Evolutionary conservation across 2,888 invertebrate genomes (phyloP).

Genomic region (Chouioia cunea): DNA sequence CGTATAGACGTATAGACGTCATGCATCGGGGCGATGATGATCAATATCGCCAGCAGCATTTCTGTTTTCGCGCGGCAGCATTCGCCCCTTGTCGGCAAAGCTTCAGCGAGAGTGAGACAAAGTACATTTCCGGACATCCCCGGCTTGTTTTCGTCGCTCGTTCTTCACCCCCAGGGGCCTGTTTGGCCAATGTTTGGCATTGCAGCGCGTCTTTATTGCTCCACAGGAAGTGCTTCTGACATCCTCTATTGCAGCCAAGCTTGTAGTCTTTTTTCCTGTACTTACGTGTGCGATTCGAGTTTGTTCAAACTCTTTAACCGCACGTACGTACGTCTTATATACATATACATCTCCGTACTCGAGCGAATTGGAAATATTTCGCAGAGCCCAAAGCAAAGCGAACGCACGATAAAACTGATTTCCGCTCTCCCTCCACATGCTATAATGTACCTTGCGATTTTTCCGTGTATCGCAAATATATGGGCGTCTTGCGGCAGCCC

Average conservation of each 20-base stretch:
- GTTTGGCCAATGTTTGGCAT: conserved; percentile 49
- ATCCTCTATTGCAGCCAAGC: conserved; percentile 52
- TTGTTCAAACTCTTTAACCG: conserved; percentile 41
- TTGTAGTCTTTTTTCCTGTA: conserved; percentile 32
- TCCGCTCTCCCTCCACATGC: conserved; percentile 10
- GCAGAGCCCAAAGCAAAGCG: conserved; percentile 26
- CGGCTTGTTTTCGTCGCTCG: conserved; percentile 36
- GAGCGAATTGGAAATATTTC: conserved; percentile 35
- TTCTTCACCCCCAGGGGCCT: conserved; percentile 29
- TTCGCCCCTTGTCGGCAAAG: neutral
- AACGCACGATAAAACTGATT: conserved; percentile 42
- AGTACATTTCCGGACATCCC: conserved; percentile 51
- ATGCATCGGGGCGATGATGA: conserved; percentile 31
- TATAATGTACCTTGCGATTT: conserved; percentile 23
- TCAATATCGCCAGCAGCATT: conserved; percentile 9
- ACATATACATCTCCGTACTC: neutral
- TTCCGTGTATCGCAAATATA: conserved; percentile 9
- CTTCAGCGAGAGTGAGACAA: conserved; percentile 48
- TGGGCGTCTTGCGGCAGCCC: conserved; percentile 1
- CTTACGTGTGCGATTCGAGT: conserved; percentile 9
- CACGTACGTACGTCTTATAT: neutral
- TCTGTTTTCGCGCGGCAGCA: neutral
- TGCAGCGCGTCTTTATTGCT: conserved; percentile 52
- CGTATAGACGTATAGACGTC: neutral
- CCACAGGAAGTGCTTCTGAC: conserved; percentile 52